Percentiles rank a stretch among this genome's conserved stretches.
phyloP scores from a whole-genome alignment of 2,797 vertebrate species.

The Peromyscus melanophrys region DNA sequence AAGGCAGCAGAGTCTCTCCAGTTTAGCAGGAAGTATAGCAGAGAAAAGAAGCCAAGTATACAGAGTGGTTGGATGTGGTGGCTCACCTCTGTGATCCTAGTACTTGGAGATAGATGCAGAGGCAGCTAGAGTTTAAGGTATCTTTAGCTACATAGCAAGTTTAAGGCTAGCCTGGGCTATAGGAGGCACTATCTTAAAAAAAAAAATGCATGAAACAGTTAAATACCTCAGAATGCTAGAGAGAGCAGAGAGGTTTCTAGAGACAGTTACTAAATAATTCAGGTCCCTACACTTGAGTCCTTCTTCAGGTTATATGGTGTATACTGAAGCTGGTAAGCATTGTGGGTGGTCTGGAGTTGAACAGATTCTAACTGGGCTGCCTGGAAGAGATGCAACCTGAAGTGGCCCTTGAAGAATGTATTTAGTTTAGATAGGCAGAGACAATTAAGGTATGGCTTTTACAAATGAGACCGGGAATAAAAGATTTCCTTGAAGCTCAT shows the following conservation, averaged over 20 bases:
- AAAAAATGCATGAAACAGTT: not conserved
- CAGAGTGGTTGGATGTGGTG: not conserved
- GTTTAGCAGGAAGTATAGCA: not conserved
- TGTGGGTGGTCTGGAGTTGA: not conserved
- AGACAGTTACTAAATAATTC: not conserved
- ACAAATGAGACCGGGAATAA: not conserved
- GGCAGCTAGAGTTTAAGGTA: not conserved
- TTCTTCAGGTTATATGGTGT: not conserved
- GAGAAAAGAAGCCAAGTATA: not conserved
- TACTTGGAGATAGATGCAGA: not conserved
- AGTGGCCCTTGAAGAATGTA: slow-evolving; percentile 28
- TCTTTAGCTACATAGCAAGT: not conserved
- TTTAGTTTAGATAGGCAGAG: slow-evolving; percentile 40
- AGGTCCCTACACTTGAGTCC: not conserved
- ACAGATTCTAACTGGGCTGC: not conserved
- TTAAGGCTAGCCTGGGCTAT: not conserved
- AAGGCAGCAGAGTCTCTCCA: not conserved
- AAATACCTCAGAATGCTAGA: not conserved
- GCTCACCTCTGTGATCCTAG: not conserved
- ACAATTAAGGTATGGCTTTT: slow-evolving; percentile 25
- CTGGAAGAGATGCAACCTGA: not conserved
- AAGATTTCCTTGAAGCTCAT: not conserved
- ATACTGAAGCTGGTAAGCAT: not conserved
- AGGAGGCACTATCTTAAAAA: not conserved
- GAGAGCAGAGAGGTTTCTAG: not conserved